Evolutionary conservation across 2,888 invertebrate genomes (phyloP).

Genomic region (Lochmaea crataegi): DNA sequence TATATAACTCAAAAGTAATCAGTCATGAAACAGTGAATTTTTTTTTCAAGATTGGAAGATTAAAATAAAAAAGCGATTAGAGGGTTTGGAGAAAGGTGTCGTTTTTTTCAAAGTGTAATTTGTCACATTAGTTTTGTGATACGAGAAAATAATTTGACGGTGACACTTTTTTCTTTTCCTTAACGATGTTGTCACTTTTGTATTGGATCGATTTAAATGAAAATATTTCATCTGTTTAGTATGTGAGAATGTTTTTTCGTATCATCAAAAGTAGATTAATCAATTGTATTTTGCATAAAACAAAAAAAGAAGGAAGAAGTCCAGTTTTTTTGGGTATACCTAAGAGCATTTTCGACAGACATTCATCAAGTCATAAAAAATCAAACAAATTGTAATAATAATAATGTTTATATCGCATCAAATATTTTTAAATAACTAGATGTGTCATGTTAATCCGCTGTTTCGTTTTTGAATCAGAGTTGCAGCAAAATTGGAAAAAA

Average conservation of each 20-base stretch:
- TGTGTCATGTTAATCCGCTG: too few relatives aligned
- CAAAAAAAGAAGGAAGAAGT: too few relatives aligned
- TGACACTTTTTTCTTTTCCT: constrained; percentile 45
- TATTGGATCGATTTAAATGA: constrained; percentile 36
- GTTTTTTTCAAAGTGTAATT: constrained; percentile 49
- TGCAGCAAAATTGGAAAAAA: too few relatives aligned
- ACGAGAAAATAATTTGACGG: constrained; percentile 57
- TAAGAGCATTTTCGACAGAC: too few relatives aligned
- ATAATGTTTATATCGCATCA: too few relatives aligned
- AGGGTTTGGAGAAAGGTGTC: constrained; percentile 33
- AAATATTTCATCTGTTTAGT: constrained; percentile 33
- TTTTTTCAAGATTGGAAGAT: constrained; percentile 39
- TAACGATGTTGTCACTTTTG: constrained; percentile 36
- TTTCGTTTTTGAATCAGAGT: too few relatives aligned
- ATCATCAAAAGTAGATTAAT: not conserved
- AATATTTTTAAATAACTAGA: too few relatives aligned
- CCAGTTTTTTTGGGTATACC: too few relatives aligned
- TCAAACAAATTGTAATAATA: too few relatives aligned
- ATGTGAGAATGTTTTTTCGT: constrained; percentile 41
- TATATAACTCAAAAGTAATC: constrained; percentile 52
- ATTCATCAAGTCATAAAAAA: too few relatives aligned
- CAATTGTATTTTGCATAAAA: not conserved
- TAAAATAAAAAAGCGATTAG: constrained; percentile 59
- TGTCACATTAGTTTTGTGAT: constrained; percentile 55
- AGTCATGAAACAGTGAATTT: constrained; percentile 51